A percentile compares a stretch with the other conserved stretches of the same genome.
These are phyloP conservation scores for Ispidina lecontei DNA, from an alignment of 2,797 vertebrate genomes.

Conservation along the genomic window DNA sequence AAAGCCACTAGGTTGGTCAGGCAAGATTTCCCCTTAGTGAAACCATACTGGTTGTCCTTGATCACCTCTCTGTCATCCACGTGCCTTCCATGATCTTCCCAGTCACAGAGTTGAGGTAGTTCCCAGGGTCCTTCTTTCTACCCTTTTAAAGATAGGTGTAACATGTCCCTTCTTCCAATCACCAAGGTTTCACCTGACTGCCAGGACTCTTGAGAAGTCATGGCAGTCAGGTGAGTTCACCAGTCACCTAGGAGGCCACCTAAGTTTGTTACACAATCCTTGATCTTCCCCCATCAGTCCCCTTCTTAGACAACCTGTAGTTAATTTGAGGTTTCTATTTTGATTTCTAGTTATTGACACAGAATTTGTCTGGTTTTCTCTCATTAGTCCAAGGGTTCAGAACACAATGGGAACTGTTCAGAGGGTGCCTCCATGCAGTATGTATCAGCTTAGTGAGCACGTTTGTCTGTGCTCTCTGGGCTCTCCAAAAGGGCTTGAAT, in stretches of 20 bases:
- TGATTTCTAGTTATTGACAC: background rate
- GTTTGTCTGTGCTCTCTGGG: background rate
- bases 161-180: too few relatives aligned
- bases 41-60: too few relatives aligned
- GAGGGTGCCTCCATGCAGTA: background rate
- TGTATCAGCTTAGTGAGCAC: accelerated
- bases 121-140: too few relatives aligned
- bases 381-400: background rate
- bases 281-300: background rate
- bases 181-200: too few relatives aligned
- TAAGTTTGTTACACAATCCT: background rate
- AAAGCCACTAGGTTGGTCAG: too few relatives aligned
- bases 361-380: background rate
- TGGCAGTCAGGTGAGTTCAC: background rate
- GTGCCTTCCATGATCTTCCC: too few relatives aligned
- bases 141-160: too few relatives aligned
- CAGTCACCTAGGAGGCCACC: background rate
- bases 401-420: background rate
- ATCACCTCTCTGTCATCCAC: too few relatives aligned
- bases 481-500: background rate
- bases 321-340: background rate
- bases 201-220: too few relatives aligned
- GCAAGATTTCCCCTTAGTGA: too few relatives aligned
- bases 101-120: too few relatives aligned
- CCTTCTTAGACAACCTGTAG: background rate